Percentiles rank a stretch among this genome's conserved stretches.
Conservation (phyloP, 2,888 invertebrate species). For the Philhelius pedissequus region DNA sequence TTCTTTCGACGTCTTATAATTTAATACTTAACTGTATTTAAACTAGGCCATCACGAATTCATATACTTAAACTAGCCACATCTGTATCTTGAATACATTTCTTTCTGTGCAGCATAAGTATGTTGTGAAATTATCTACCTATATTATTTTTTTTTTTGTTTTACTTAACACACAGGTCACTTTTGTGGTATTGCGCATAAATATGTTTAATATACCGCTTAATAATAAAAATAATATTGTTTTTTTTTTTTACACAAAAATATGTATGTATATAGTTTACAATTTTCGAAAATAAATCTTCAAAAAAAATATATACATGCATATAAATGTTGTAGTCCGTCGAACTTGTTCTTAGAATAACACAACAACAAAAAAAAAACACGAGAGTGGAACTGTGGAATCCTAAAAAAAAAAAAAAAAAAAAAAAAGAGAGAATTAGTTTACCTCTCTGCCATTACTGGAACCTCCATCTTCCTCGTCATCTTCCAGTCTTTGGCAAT, state of each 20-base stretch:
- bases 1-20: neutral
- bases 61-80: neutral
- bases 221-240: neutral
- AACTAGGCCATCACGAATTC: neutral
- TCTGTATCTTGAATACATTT: neutral
- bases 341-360: neutral
- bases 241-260: neutral
- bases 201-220: neutral
- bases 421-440: slow-evolving; percentile 47
- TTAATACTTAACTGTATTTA: neutral
- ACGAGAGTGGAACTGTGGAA: neutral
- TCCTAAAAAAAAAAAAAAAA: neutral
- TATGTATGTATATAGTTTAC: neutral
- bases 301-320: neutral
- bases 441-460: slow-evolving; percentile 77
- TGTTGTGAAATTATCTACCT: neutral
- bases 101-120: neutral
- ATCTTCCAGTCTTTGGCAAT: slow-evolving; percentile 47
- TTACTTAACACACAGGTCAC: neutral
- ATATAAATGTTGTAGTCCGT: neutral
- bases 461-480: slow-evolving; percentile 69
- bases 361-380: neutral
- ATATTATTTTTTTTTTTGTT: neutral
- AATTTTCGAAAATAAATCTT: neutral
- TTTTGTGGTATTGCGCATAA: slow-evolving; percentile 4